phyloP scores from a whole-genome alignment of 53 echinoderm and acorn worm genomes.

The Hippasteria phrygiana region DNA sequence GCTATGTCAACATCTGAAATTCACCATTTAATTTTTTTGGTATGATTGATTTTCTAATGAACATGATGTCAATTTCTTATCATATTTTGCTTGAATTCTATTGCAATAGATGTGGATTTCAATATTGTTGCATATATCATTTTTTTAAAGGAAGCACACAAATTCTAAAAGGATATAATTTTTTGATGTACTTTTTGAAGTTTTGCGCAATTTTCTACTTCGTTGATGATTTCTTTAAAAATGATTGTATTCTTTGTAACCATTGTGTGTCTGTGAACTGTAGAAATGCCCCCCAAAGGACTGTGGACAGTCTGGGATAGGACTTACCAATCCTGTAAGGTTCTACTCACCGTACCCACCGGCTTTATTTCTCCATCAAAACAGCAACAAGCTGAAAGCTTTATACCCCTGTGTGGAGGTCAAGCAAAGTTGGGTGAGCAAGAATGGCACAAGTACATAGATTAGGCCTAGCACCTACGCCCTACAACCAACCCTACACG shows the following conservation, averaged over 20 bases:
- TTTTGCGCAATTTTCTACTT: too few relatives aligned
- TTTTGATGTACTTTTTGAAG: too few relatives aligned
- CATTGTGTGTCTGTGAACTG: slow-evolving; percentile 9
- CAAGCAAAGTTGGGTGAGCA: slow-evolving; percentile 76
- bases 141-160: too few relatives aligned
- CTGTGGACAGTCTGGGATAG: slow-evolving; percentile 17
- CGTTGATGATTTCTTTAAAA: neutral
- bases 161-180: too few relatives aligned
- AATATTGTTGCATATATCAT: too few relatives aligned
- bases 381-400: slow-evolving; percentile 72
- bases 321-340: slow-evolving; percentile 63
- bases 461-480: slow-evolving; percentile 71
- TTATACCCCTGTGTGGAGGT: slow-evolving; percentile 76
- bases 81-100: too few relatives aligned
- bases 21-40: too few relatives aligned
- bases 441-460: slow-evolving; percentile 59
- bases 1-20: too few relatives aligned
- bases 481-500: slow-evolving; percentile 33
- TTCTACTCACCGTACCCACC: slow-evolving; percentile 70
- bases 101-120: too few relatives aligned
- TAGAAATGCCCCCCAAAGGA: slow-evolving; percentile 9
- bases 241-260: neutral
- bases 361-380: slow-evolving; percentile 48
- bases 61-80: too few relatives aligned
- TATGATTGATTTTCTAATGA: too few relatives aligned